Conservation (phyloP, 2,113 vertebrate species). For the Cheirogaleus medius region DNA sequence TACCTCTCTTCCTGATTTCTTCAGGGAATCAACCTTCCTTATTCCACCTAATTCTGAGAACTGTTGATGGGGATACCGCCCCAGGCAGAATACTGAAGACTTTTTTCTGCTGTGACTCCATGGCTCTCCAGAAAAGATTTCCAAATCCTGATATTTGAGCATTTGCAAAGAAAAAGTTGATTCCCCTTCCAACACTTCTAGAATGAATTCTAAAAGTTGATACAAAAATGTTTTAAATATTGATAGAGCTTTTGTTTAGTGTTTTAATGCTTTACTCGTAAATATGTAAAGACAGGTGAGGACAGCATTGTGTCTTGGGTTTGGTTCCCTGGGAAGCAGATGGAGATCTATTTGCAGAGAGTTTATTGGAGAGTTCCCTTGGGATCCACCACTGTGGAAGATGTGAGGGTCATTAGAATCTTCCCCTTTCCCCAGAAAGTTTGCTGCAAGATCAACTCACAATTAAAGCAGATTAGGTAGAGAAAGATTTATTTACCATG, state of each 20-base stretch:
- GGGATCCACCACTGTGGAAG: background rate
- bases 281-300: background rate
- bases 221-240: background rate
- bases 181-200: background rate
- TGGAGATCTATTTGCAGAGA: background rate
- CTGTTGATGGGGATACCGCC: background rate
- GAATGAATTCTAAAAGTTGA: background rate
- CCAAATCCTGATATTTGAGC: background rate
- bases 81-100: background rate
- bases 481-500: too few relatives aligned
- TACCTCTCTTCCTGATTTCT: background rate
- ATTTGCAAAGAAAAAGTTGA: background rate
- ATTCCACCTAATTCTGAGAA: background rate
- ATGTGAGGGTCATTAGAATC: too few relatives aligned
- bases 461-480: too few relatives aligned
- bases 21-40: background rate
- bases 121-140: background rate
- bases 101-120: background rate
- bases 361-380: background rate
- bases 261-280: background rate
- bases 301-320: background rate
- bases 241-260: background rate
- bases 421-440: too few relatives aligned
- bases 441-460: too few relatives aligned
- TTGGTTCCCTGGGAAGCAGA: background rate